Conservation (phyloP, 2,113 vertebrate species). For the Tinamus guttatus region DNA sequence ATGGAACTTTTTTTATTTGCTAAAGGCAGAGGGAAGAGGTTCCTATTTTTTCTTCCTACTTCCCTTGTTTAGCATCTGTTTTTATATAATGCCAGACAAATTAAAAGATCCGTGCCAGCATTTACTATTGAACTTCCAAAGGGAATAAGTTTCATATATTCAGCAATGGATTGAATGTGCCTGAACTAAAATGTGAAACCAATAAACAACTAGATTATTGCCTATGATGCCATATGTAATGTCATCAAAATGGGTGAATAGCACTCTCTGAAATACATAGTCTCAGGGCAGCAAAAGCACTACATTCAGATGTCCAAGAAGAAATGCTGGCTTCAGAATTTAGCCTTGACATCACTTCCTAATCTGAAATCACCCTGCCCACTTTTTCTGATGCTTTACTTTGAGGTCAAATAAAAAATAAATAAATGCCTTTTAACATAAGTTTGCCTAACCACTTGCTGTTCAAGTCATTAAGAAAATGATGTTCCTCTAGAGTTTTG, state of each 20-base stretch:
- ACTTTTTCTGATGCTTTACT: not conserved
- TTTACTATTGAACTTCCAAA: constrained; percentile 38
- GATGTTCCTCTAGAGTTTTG: not conserved
- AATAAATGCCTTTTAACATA: not conserved
- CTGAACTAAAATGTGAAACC: constrained; percentile 27
- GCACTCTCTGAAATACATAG: constrained; percentile 20
- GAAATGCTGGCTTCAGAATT: not conserved
- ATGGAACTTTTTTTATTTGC: not conserved
- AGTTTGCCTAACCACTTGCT: not conserved
- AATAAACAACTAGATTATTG: constrained; percentile 4
- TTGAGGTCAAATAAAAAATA: not conserved
- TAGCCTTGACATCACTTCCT: not conserved
- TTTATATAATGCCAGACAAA: constrained; percentile 24
- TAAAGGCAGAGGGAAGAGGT: not conserved
- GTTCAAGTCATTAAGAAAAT: not conserved
- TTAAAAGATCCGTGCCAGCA: constrained; percentile 42
- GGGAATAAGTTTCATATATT: constrained; percentile 47
- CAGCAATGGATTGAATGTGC: constrained; percentile 1
- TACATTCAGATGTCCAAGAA: not conserved
- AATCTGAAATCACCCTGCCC: not conserved
- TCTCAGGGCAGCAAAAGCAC: not conserved
- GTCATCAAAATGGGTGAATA: not conserved
- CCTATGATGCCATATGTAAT: constrained; percentile 29
- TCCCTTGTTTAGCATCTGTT: not conserved
- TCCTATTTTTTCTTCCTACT: not conserved